These are phyloP conservation scores for Tethya wilhelma DNA, from an alignment of 37 sponge, comb jelly and placozoan genomes.

Conservation along the genomic window DNA sequence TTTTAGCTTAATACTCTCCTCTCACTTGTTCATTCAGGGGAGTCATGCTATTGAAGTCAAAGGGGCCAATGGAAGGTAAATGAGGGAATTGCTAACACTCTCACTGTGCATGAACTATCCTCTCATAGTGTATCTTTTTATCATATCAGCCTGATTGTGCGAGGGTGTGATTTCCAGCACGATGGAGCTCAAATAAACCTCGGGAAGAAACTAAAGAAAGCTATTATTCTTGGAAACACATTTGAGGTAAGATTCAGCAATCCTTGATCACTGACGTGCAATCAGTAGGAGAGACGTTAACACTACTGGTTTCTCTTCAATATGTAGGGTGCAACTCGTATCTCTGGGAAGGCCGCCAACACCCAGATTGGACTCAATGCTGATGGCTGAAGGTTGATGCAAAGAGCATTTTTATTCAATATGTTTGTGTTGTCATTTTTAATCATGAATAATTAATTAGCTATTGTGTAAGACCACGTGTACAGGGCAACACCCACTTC, in stretches of 20 bases:
- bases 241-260: conserved; percentile 35
- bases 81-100: too few species aligned
- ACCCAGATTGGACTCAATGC: conserved; percentile 36
- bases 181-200: conserved; percentile 32
- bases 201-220: conserved; percentile 28
- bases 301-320: neutral
- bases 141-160: conserved; percentile 35
- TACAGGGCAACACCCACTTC: too few species aligned
- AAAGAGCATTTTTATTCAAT: too few species aligned
- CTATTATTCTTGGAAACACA: conserved; percentile 48
- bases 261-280: neutral
- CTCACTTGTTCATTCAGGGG: conserved; percentile 13
- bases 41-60: conserved; percentile 18
- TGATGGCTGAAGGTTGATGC: too few species aligned
- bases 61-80: conserved; percentile 20
- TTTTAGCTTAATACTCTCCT: neutral
- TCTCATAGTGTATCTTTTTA: too few species aligned
- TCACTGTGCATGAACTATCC: too few species aligned
- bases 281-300: neutral
- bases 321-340: conserved; percentile 11
- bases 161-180: conserved; percentile 34
- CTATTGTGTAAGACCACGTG: too few species aligned
- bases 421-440: too few species aligned
- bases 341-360: conserved; percentile 39
- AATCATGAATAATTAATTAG: too few species aligned